Percentiles rank a stretch among this genome's conserved stretches.
Conservation (phyloP, 1,140 invertebrate genomes). For the Tetramorium parvispinum region DNA sequence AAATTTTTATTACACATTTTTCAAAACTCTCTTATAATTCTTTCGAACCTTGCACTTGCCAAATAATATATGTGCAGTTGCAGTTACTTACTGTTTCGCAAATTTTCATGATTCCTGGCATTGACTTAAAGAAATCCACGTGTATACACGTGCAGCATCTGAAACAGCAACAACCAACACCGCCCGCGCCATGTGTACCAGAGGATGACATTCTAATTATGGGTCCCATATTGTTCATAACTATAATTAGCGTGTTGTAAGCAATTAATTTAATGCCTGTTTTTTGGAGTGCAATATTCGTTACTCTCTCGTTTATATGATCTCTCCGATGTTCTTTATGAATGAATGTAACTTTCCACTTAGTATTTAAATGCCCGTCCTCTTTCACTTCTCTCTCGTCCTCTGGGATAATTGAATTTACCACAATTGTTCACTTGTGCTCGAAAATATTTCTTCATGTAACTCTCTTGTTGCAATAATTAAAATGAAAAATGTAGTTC, state of each 20-base stretch:
- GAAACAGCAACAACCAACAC: constrained; percentile 90
- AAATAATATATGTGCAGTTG: background rate
- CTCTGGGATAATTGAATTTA: background rate
- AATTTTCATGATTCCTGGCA: constrained; percentile 90
- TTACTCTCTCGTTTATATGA: background rate
- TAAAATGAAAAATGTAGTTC: background rate
- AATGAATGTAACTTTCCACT: background rate
- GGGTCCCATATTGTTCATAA: constrained; percentile 68
- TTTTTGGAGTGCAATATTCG: background rate
- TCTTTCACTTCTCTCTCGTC: background rate
- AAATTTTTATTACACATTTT: background rate
- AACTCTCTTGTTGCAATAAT: background rate
- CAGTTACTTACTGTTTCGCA: constrained; percentile 89
- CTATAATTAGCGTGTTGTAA: constrained; percentile 39
- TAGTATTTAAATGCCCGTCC: constrained; percentile 2
- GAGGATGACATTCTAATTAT: constrained; percentile 78
- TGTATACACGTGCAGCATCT: constrained; percentile 92
- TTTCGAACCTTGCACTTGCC: background rate
- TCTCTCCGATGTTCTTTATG: background rate
- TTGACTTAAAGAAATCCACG: constrained; percentile 89
- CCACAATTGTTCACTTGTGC: background rate
- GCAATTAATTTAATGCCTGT: background rate
- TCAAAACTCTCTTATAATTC: background rate
- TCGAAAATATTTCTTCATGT: background rate
- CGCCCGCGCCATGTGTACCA: constrained; percentile 79